phyloP scores from a whole-genome alignment of 2,888 invertebrate genomes.

The Alloplasta piceator region DNA sequence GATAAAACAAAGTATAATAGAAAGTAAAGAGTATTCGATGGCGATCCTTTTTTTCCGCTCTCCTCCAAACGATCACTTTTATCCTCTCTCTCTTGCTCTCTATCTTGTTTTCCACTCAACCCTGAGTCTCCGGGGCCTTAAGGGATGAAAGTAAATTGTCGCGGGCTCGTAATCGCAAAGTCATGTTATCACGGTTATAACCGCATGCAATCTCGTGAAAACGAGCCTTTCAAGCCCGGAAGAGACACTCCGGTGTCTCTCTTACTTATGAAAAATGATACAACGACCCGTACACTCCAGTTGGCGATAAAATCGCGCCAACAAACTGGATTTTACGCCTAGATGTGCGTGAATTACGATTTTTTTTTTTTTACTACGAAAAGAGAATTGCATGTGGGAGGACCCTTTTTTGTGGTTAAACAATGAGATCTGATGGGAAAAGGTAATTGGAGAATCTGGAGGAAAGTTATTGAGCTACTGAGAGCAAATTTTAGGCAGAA shows the following conservation, averaged over 20 bases:
- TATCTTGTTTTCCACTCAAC: too few relatives aligned
- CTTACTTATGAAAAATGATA: constrained; percentile 43
- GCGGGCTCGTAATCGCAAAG: constrained; percentile 40
- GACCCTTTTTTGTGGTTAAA: too few relatives aligned
- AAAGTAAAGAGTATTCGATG: constrained; percentile 70
- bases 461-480: too few relatives aligned
- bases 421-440: too few relatives aligned
- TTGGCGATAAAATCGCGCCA: too few relatives aligned
- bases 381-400: too few relatives aligned
- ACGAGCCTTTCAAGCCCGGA: background rate
- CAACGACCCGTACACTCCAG: background rate
- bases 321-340: too few relatives aligned
- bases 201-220: constrained; percentile 49
- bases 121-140: too few relatives aligned
- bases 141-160: constrained; percentile 14
- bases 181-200: constrained; percentile 17
- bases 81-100: constrained; percentile 26
- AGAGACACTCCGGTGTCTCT: constrained; percentile 5
- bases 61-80: constrained; percentile 36
- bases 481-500: too few relatives aligned
- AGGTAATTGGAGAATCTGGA: too few relatives aligned
- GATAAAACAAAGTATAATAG: constrained; percentile 81
- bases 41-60: constrained; percentile 1
- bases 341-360: too few relatives aligned
- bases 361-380: too few relatives aligned